Conservation (phyloP, 2,888 invertebrate genomes). For the Pyrochroa serraticornis region DNA sequence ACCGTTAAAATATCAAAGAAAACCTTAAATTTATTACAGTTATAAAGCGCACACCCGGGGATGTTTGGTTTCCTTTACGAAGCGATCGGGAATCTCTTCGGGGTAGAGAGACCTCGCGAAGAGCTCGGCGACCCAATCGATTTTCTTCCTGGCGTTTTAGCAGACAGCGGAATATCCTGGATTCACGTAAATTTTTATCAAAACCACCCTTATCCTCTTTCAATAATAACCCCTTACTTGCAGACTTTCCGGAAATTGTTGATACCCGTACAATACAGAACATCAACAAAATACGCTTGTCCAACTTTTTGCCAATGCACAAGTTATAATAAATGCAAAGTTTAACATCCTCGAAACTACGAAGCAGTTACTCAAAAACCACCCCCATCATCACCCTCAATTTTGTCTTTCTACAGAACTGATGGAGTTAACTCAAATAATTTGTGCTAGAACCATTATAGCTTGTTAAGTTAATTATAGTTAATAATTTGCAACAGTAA, state of each 20-base stretch:
- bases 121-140: conserved; percentile 45
- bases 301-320: not conserved
- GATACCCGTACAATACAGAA: conserved; percentile 35
- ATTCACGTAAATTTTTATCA: conserved; percentile 9
- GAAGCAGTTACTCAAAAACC: no score
- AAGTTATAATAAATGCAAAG: no score
- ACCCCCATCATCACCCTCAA: no score
- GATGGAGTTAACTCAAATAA: no score
- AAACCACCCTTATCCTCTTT: not conserved
- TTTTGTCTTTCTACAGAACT: no score
- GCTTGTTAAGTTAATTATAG: no score
- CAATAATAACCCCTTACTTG: conserved; percentile 16
- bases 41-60: not conserved
- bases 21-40: not conserved
- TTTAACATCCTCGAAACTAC: no score
- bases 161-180: conserved; percentile 50
- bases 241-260: conserved; percentile 40
- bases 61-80: conserved; percentile 33
- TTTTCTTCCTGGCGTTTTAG: conserved; percentile 47
- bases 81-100: conserved; percentile 42
- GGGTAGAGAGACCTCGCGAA: conserved; percentile 38
- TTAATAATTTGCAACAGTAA: no score
- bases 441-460: no score
- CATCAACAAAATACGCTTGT: not conserved
- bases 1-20: conserved; percentile 1